Conservation (phyloP, 2,888 invertebrate species). For the Calephelis perditalis region DNA sequence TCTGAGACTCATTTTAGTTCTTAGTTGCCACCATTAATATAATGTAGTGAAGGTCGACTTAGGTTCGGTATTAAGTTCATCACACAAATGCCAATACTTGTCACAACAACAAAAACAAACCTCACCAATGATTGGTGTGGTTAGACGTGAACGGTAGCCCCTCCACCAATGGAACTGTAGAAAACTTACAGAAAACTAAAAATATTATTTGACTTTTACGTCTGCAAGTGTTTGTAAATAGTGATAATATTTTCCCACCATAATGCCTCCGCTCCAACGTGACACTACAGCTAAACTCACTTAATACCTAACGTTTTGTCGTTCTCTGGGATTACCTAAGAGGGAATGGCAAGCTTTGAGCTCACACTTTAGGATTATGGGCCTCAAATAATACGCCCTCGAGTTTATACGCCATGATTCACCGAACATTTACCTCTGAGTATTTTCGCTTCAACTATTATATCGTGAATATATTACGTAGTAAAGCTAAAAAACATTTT, state of each 20-base stretch:
- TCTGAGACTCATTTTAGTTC: no score
- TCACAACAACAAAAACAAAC: no score
- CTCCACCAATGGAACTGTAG: no score
- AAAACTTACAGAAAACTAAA: neutral
- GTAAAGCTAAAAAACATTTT: neutral
- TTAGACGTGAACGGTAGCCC: no score
- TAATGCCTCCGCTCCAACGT: constrained; percentile 29
- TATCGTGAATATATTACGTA: constrained; percentile 4
- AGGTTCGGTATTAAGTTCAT: no score
- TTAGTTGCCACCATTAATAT: no score
- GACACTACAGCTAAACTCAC: constrained; percentile 26
- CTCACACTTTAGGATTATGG: constrained; percentile 32
- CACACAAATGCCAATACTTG: no score
- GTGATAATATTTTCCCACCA: constrained; percentile 29
- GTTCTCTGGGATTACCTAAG: constrained; percentile 32
- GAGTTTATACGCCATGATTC: constrained; percentile 28
- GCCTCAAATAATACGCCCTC: constrained; percentile 30
- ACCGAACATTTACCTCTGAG: constrained; percentile 24
- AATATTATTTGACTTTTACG: neutral
- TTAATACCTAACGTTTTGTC: constrained; percentile 28
- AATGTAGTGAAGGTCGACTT: no score
- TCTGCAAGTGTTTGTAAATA: constrained; percentile 4
- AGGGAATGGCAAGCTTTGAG: constrained; percentile 31
- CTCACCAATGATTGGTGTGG: no score
- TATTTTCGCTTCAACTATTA: constrained; percentile 14